phyloP scores from a whole-genome alignment of 2,888 invertebrate species.

The Acronicta psi region DNA sequence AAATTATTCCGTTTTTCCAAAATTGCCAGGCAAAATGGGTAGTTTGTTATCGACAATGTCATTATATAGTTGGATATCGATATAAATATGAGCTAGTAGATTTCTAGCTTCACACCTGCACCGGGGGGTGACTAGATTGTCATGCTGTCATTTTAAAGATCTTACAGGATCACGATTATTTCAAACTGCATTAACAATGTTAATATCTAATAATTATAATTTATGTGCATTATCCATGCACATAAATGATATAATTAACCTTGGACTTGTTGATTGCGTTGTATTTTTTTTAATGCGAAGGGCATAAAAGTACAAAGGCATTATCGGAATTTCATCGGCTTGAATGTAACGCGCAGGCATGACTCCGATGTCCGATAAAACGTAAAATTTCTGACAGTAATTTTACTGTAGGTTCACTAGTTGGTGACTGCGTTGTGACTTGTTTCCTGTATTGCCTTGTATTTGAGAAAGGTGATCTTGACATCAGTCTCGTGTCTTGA shows the following conservation, averaged over 20 bases:
- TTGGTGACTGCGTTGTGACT: slow-evolving; percentile 17
- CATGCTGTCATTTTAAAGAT: no score
- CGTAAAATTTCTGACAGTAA: slow-evolving; percentile 2
- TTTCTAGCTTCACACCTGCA: no score
- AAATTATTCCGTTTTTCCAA: no score
- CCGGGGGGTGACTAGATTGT: no score
- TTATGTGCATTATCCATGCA: no score
- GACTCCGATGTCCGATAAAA: slow-evolving; percentile 20
- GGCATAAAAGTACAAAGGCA: neutral
- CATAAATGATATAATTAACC: neutral
- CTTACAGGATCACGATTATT: no score
- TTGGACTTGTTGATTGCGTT: neutral
- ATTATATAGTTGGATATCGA: no score
- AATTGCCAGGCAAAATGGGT: no score
- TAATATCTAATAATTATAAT: no score
- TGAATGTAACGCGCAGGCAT: neutral
- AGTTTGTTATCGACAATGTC: no score
- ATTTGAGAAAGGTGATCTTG: slow-evolving; percentile 35
- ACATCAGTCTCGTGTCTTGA: slow-evolving; percentile 34
- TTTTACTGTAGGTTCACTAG: slow-evolving; percentile 13
- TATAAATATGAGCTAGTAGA: no score
- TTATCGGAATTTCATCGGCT: neutral
- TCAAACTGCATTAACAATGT: no score
- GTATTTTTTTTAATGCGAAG: neutral
- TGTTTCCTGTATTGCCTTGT: slow-evolving; percentile 28